Conservation (phyloP, 2,113 vertebrate genomes). For the Dasypus novemcinctus region DNA sequence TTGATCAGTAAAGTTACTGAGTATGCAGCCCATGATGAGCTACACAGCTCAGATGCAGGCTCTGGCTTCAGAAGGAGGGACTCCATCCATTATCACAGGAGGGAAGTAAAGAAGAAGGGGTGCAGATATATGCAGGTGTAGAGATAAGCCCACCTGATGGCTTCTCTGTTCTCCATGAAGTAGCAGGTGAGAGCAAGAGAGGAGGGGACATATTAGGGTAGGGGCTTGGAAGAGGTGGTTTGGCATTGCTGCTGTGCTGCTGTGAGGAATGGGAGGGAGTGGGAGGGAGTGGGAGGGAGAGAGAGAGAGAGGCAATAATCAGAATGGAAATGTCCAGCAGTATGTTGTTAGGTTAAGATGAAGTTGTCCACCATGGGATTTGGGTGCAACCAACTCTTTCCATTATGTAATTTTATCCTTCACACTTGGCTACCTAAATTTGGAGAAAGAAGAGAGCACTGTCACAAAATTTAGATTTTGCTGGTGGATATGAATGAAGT, state of each 20-base stretch:
- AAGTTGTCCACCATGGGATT: neutral
- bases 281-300: neutral
- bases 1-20: neutral
- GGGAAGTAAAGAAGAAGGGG: neutral
- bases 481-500: neutral
- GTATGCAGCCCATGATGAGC: neutral
- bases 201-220: neutral
- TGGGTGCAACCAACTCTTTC: neutral
- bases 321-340: neutral
- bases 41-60: neutral
- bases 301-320: neutral
- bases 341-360: neutral
- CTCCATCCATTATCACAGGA: neutral
- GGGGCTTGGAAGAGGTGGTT: neutral
- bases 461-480: neutral
- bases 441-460: neutral
- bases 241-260: no score
- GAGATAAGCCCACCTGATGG: neutral
- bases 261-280: neutral
- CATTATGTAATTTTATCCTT: neutral
- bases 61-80: neutral
- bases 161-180: neutral
- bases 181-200: neutral
- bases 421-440: neutral
- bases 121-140: neutral